These are phyloP conservation scores for Pygoscelis adeliae DNA, from an alignment of 2,113 vertebrate species.

Conservation along the genomic window DNA sequence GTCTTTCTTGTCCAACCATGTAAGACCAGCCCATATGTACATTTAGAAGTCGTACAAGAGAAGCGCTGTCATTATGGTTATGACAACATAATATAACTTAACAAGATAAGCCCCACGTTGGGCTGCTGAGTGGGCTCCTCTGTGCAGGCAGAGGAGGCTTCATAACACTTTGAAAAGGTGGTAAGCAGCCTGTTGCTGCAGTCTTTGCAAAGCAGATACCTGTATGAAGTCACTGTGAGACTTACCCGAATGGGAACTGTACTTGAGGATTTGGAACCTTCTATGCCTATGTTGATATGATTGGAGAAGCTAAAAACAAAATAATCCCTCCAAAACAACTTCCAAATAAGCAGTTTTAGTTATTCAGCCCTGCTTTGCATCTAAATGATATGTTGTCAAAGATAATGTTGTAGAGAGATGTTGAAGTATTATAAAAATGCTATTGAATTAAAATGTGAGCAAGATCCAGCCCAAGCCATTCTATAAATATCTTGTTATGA, in stretches of 20 bases:
- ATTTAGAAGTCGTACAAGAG: accelerated
- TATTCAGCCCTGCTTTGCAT: background rate
- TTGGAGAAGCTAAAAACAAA: background rate
- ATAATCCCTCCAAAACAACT: background rate
- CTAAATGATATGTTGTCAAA: background rate
- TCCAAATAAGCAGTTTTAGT: background rate
- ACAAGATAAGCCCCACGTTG: accelerated
- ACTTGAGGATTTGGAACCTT: background rate
- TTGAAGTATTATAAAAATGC: conserved; percentile 47
- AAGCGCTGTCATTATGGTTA: accelerated
- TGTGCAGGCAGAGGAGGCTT: background rate
- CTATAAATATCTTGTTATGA: conserved; percentile 79
- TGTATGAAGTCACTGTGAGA: accelerated
- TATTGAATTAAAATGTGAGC: conserved; percentile 60
- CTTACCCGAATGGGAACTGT: background rate
- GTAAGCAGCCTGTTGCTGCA: accelerated
- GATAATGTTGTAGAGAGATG: background rate
- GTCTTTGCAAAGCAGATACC: background rate
- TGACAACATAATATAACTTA: background rate
- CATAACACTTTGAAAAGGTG: background rate
- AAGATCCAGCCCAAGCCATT: conserved; percentile 59
- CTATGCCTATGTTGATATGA: accelerated
- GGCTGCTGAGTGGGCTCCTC: background rate
- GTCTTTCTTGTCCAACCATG: accelerated
- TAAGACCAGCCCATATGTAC: accelerated